Conservation (phyloP, 2,113 vertebrate genomes). For the Alethe castanea region DNA sequence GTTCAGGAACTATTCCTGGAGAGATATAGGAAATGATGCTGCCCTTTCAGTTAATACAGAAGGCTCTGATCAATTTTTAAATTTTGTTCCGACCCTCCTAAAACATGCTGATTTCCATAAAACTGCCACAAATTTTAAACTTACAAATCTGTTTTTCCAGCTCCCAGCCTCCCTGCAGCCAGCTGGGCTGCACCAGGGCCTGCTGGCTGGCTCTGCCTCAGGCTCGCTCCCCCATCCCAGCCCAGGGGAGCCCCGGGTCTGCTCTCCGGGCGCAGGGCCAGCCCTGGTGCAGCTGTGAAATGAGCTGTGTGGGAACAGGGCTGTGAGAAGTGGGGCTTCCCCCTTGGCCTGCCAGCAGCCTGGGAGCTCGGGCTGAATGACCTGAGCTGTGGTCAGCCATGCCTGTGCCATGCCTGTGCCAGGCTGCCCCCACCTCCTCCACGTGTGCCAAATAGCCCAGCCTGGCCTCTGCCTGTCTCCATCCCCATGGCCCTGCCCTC, state of each 20-base stretch:
- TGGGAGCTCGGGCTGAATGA: not conserved
- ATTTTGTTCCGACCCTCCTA: accelerated
- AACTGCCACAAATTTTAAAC: not conserved
- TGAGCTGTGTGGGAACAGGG: not conserved
- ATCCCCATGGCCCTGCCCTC: not conserved
- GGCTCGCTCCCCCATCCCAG: not conserved
- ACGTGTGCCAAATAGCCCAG: not conserved
- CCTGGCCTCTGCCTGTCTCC: not conserved
- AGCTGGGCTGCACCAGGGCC: not conserved
- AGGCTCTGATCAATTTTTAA: not conserved
- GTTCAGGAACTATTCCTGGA: not conserved
- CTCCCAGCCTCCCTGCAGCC: accelerated
- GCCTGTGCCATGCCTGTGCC: not conserved
- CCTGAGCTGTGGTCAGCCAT: not conserved
- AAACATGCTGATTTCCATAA: not conserved
- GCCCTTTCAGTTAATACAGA: not conserved
- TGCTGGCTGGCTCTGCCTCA: not conserved
- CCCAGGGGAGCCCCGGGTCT: not conserved
- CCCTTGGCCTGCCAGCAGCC: not conserved
- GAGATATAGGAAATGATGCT: not conserved
- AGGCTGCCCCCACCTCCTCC: not conserved
- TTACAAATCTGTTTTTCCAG: not conserved
- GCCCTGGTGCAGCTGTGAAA: not conserved
- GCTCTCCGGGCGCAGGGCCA: not conserved
- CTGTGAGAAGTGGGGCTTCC: not conserved